Base-by-base conservation (phyloP, 2,888 invertebrate species). In the Brenthis hecate region DNA sequence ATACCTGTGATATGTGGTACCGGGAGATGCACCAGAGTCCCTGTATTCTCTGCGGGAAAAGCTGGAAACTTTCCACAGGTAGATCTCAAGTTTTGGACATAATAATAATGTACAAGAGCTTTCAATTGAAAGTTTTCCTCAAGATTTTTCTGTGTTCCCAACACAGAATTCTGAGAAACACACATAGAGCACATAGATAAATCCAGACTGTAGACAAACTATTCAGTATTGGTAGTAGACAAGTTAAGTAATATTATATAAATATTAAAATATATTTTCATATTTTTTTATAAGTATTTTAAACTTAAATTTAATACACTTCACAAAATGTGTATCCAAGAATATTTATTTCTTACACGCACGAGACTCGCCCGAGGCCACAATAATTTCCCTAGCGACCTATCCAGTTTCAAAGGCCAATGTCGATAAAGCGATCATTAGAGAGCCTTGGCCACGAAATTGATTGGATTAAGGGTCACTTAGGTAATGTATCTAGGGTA, bases 1-100 rank as follows among this genome's bases (percentile, higher is more conserved):
- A 77, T 83, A 43, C 89, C 92, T 0, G 89, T 92, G 1, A 77
- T 92, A 4, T 80, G 91, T 69, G 92, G 91, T 64, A 85, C 88
- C 1, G 84, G 89, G 0, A 81, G 87, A 0, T 87, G 87, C 71
- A 91, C 92, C 0, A 77, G 91, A 47, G 90, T 92, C 6, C 92
- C 92, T 0, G 86, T 91, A 1, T 90, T 91, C 80, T 91, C 90
- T 0, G 80, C 80, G 8, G 83, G 77, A 0, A 89, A 86, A 72
- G 77, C 82, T 8, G 79, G 79, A 3, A 86, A 85, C 69, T 74
- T 87, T 32, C 83, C 86, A 3, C 82, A 84, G 75, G 91, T 89
- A 66, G 28, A 14, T 13, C 0, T 36, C 2, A 36, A 36, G 36
- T 36, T 36, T 36, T 56, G n/a, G 1, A 32, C 13, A 28, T 16